Conservation (phyloP, 2,888 invertebrate genomes). For the Helleia helle region DNA sequence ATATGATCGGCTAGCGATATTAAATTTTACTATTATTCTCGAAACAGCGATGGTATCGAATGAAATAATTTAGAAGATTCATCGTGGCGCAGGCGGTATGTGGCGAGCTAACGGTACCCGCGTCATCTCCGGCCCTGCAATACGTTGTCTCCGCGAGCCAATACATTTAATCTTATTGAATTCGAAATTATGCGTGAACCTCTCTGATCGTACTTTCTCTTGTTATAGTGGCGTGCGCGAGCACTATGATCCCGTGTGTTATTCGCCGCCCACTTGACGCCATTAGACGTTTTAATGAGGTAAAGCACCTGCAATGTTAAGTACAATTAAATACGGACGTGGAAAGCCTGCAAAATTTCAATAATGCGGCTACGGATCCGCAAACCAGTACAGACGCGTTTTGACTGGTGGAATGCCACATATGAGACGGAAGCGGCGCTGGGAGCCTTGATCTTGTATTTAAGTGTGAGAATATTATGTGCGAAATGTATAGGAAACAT, state of each 20-base stretch:
- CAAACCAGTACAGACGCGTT: conserved; percentile 32
- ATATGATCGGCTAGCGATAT: background rate
- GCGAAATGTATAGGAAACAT: conserved; percentile 40
- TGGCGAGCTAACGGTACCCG: conserved; percentile 50
- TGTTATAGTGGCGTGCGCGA: conserved; percentile 51
- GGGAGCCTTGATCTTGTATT: conserved; percentile 57
- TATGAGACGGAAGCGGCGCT: conserved; percentile 58
- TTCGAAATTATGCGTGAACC: conserved; percentile 56
- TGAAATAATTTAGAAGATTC: conserved; percentile 34
- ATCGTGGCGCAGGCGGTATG: conserved; percentile 23
- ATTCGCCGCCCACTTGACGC: background rate
- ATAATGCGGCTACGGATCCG: conserved; percentile 33
- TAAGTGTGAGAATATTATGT: conserved; percentile 21
- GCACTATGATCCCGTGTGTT: conserved; percentile 38
- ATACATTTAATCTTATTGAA: conserved; percentile 63
- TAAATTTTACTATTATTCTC: background rate
- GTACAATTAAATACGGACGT: conserved; percentile 25
- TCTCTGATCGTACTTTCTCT: conserved; percentile 58
- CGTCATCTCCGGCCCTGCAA: conserved; percentile 51
- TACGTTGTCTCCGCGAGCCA: conserved; percentile 56
- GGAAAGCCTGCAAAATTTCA: conserved; percentile 28
- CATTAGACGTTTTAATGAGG: conserved; percentile 10
- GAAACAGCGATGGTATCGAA: conserved; percentile 5
- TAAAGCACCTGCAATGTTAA: conserved; percentile 12
- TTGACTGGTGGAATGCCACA: conserved; percentile 41